phyloP scores from a whole-genome alignment of 2,113 vertebrate genomes.

The Bufo gargarizans region DNA sequence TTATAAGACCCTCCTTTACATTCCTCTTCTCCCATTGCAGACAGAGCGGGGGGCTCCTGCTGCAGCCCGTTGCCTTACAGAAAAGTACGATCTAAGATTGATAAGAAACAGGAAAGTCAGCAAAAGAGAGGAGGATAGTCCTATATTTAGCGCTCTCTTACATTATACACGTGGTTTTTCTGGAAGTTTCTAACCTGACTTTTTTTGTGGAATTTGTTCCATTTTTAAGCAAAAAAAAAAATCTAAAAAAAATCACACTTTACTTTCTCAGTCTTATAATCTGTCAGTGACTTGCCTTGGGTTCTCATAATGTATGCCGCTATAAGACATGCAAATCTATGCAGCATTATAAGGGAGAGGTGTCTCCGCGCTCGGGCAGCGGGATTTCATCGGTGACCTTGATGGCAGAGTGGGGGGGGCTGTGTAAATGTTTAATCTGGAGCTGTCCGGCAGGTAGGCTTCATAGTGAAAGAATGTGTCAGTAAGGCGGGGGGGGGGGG shows the following conservation, averaged over 20 bases:
- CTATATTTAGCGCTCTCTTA: not conserved
- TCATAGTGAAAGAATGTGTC: not conserved
- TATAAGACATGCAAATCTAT: conserved; percentile 6
- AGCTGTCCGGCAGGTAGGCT: not conserved
- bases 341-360: conserved; percentile 2
- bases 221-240: not conserved
- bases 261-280: not conserved
- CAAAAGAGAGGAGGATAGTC: not conserved
- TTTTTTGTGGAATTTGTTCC: not conserved
- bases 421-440: conserved; percentile 46
- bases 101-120: too few species aligned
- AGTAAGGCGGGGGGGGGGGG: not conserved
- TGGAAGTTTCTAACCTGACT: not conserved
- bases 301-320: not conserved
- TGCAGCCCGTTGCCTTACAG: not conserved
- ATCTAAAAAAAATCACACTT: not conserved
- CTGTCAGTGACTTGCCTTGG: not conserved
- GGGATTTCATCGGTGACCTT: conserved; percentile 20
- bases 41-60: not conserved
- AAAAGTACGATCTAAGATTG: not conserved
- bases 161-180: not conserved
- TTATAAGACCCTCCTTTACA: too few species aligned
- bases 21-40: too few species aligned
- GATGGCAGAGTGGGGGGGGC: not conserved
- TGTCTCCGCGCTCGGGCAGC: not conserved